Evolutionary conservation across 2,797 vertebrate genomes (phyloP).

Genomic region (Protonibea diacanthus): DNA sequence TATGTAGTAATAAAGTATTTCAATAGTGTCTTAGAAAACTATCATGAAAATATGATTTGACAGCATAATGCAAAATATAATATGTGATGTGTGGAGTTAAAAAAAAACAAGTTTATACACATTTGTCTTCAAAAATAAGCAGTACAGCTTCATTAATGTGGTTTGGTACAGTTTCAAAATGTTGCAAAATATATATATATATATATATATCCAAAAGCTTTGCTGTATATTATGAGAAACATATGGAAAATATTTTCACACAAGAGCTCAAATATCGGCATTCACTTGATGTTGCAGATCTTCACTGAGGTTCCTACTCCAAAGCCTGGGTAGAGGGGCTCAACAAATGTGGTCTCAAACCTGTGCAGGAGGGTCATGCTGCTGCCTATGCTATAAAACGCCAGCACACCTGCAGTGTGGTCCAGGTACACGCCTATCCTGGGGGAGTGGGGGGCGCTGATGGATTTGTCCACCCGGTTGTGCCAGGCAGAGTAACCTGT

Average conservation of each 20-base stretch:
- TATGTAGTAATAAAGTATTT: slow-evolving; percentile 28
- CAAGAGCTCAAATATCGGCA: slow-evolving; percentile 17
- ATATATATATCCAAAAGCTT: slow-evolving; percentile 38
- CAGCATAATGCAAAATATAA: slow-evolving; percentile 39
- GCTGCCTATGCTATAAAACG: slow-evolving; percentile 87
- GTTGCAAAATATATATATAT: slow-evolving; percentile 58
- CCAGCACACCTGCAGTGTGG: slow-evolving; percentile 83
- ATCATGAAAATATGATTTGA: slow-evolving; percentile 47
- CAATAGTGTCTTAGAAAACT: slow-evolving; percentile 33
- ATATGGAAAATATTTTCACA: slow-evolving; percentile 11
- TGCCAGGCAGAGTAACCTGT: slow-evolving; percentile 89
- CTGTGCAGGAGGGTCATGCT: slow-evolving; percentile 87
- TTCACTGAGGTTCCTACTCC: slow-evolving; percentile 88
- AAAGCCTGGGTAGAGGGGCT: slow-evolving; percentile 88
- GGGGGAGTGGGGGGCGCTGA: slow-evolving; percentile 84
- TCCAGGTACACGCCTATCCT: slow-evolving; percentile 88
- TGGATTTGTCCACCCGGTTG: slow-evolving; percentile 83
- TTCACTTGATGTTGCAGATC: slow-evolving; percentile 87
- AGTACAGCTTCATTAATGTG: slow-evolving; percentile 19
- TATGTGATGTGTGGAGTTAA: slow-evolving; percentile 23
- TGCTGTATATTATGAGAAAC: slow-evolving; percentile 28
- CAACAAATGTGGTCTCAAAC: slow-evolving; percentile 85
- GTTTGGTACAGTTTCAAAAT: slow-evolving; percentile 46
- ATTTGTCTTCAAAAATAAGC: slow-evolving; percentile 34
- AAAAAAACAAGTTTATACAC: slow-evolving; percentile 40